Conservation (phyloP, 2,113 vertebrate genomes). For the Otus sunia region DNA sequence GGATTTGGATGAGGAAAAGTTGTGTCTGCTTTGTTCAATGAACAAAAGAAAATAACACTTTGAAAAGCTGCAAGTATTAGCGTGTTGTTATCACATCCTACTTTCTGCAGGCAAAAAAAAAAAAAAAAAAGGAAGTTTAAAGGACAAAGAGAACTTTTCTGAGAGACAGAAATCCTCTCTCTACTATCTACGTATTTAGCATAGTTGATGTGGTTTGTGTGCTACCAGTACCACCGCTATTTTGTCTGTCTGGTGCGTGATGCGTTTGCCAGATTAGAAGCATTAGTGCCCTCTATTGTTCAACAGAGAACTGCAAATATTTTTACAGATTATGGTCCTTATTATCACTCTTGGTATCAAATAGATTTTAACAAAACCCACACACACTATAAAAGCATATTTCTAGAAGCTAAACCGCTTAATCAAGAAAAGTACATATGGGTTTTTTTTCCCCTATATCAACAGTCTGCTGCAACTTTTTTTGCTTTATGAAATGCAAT, state of each 20-base stretch:
- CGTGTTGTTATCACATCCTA: conserved; percentile 7
- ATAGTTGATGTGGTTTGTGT: conserved; percentile 32
- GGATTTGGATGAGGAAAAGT: conserved; percentile 34
- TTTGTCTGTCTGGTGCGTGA: conserved; percentile 18
- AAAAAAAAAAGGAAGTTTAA: background rate
- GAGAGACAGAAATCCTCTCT: conserved; percentile 40
- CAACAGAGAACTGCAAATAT: conserved; percentile 74
- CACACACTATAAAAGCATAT: background rate
- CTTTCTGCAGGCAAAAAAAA: background rate
- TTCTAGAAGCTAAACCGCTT: background rate
- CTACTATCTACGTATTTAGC: conserved; percentile 14
- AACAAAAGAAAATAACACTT: conserved; percentile 54
- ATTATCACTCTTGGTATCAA: background rate
- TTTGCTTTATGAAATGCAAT: background rate
- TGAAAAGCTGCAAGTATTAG: conserved; percentile 41
- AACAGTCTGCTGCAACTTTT: background rate
- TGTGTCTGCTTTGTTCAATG: conserved; percentile 16
- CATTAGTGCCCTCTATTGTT: conserved; percentile 89
- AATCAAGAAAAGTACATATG: background rate
- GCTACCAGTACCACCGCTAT: background rate
- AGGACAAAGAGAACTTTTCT: conserved; percentile 40
- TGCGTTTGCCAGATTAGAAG: conserved; percentile 76
- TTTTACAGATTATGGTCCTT: conserved; percentile 34
- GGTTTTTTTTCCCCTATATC: background rate
- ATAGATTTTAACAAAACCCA: conserved; percentile 28